Conservation (phyloP, 2,113 vertebrate species). For the Myanophis thanlyinensis region DNA sequence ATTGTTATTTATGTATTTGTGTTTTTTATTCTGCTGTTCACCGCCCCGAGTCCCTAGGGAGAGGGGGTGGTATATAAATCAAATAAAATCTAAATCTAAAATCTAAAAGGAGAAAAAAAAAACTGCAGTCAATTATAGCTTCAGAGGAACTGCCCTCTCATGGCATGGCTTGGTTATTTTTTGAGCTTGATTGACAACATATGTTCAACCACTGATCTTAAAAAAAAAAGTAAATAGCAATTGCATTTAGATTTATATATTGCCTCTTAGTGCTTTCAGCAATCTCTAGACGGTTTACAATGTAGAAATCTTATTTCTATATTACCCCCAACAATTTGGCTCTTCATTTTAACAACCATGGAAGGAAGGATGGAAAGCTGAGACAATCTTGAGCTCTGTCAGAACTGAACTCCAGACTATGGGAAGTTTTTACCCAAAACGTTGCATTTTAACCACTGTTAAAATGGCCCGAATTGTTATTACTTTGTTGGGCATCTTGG, state of each 20-base stretch:
- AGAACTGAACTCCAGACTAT: too few relatives aligned
- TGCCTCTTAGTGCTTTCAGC: background rate
- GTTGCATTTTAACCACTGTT: background rate
- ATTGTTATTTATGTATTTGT: too few relatives aligned
- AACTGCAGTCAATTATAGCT: background rate
- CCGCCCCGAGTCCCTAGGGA: too few relatives aligned
- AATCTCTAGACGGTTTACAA: background rate
- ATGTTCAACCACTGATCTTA: too few relatives aligned
- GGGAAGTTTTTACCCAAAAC: too few relatives aligned
- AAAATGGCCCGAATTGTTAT: background rate
- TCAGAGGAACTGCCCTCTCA: background rate
- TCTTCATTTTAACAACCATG: background rate
- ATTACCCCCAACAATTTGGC: background rate
- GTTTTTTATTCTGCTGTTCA: too few relatives aligned
- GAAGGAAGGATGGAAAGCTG: background rate
- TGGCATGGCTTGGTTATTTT: background rate
- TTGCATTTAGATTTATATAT: too few relatives aligned
- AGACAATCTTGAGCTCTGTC: too few relatives aligned
- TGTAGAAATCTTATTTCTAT: background rate
- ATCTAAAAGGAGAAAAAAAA: background rate
- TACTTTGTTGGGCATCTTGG: background rate
- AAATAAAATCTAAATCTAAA: too few relatives aligned
- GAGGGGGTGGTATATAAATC: too few relatives aligned
- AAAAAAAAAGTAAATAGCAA: too few relatives aligned
- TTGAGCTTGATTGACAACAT: too few relatives aligned